These are phyloP conservation scores for Gortyna flavago DNA, from an alignment of 2,888 invertebrate genomes.

Conservation along the genomic window DNA sequence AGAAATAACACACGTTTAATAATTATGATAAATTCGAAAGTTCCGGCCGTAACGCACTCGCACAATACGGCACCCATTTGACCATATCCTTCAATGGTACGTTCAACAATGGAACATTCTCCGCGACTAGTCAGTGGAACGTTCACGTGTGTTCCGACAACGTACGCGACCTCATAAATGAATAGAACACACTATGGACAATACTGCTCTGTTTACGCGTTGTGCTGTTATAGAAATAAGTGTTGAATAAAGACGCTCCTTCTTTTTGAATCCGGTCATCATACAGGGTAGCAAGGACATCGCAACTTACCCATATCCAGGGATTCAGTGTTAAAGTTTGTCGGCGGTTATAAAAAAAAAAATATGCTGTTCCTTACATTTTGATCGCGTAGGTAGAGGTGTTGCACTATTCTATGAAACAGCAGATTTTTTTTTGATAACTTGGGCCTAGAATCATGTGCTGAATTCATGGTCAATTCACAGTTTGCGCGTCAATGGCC, in stretches of 20 bases:
- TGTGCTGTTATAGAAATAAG: background rate
- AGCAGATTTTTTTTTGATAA: no score
- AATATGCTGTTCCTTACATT: no score
- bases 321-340: background rate
- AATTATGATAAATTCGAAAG: slow-evolving; percentile 47
- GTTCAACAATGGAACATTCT: slow-evolving; percentile 72
- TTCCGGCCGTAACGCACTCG: slow-evolving; percentile 32
- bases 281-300: no score
- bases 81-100: slow-evolving; percentile 65
- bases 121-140: slow-evolving; percentile 68
- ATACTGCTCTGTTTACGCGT: slow-evolving; percentile 17
- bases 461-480: no score
- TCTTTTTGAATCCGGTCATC: background rate
- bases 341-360: no score
- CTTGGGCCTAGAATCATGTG: no score
- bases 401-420: no score
- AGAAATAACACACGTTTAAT: slow-evolving; percentile 16
- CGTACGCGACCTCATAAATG: slow-evolving; percentile 34
- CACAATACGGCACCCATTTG: slow-evolving; percentile 66
- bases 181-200: slow-evolving; percentile 11
- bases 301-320: no score
- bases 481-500: no score
- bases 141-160: slow-evolving; percentile 44
- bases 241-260: background rate
- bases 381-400: no score